phyloP scores from a whole-genome alignment of 2,113 vertebrate genomes.

The Naja naja region DNA sequence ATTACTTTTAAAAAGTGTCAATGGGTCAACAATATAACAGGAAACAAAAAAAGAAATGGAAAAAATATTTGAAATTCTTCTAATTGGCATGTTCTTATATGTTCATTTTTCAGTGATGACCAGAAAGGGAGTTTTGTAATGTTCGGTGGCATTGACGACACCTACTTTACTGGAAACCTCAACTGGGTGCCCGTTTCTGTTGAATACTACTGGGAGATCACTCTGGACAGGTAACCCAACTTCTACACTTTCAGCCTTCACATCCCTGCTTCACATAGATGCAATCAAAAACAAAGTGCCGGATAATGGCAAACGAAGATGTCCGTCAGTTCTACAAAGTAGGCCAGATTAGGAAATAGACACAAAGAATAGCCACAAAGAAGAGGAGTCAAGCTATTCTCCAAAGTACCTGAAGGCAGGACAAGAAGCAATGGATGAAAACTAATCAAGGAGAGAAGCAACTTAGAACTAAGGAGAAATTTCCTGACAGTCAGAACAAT shows the following conservation, averaged over 20 bases:
- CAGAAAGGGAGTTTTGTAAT: conserved; percentile 64
- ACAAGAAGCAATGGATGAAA: no score
- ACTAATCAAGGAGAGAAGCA: no score
- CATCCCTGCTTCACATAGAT: not conserved
- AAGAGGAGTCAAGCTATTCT: no score
- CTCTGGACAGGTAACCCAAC: conserved; percentile 60
- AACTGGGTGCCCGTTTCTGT: conserved; percentile 64
- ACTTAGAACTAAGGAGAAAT: no score
- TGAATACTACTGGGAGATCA: conserved; percentile 65
- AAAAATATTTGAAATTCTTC: not conserved
- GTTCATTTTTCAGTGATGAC: conserved; percentile 26
- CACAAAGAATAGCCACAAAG: no score
- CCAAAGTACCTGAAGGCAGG: no score
- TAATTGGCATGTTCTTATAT: not conserved
- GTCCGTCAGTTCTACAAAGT: not conserved
- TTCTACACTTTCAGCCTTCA: not conserved
- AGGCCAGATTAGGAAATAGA: not conserved
- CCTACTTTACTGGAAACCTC: conserved; percentile 60
- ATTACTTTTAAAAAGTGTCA: not conserved
- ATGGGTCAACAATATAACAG: not conserved
- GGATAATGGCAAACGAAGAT: not conserved
- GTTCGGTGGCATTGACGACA: conserved; percentile 61
- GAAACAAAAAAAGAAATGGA: not conserved
- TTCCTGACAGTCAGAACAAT: no score
- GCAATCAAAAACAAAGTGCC: not conserved